A percentile compares a stretch with the other conserved stretches of the same genome.
Conservation (phyloP, 1,140 invertebrate species). For the Nebria ingens region DNA sequence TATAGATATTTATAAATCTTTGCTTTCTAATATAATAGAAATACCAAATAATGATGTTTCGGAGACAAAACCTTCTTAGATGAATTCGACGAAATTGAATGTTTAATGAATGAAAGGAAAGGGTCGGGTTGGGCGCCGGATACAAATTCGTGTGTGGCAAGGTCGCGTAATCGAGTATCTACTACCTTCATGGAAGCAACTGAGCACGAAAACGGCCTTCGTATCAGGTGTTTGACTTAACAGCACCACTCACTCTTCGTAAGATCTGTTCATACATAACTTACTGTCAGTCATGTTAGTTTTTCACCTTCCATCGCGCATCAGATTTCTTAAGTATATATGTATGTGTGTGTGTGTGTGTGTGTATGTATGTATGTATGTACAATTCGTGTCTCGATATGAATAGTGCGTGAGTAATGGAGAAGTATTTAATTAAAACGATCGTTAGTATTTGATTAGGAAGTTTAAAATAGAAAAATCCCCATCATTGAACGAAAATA, state of each 20-base stretch:
- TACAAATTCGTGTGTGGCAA: neutral
- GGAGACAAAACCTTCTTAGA: too few species aligned
- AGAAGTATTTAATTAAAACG: conserved; percentile 1
- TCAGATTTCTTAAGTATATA: too few species aligned
- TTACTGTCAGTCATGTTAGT: too few species aligned
- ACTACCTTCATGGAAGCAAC: neutral
- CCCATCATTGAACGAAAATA: neutral
- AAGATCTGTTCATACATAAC: too few species aligned
- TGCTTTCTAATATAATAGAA: neutral
- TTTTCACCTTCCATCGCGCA: too few species aligned
- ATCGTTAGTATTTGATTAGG: neutral
- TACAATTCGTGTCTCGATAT: neutral
- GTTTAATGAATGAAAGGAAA: neutral
- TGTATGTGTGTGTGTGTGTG: too few species aligned
- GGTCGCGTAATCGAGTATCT: neutral
- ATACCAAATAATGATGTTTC: neutral
- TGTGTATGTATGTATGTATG: too few species aligned
- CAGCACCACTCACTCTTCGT: neutral
- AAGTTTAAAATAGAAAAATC: neutral
- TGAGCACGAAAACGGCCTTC: neutral
- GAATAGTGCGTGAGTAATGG: neutral
- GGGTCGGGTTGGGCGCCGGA: neutral
- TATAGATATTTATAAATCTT: neutral
- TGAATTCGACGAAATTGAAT: too few species aligned
- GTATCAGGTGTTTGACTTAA: neutral